Conservation (phyloP, 2,888 invertebrate genomes). For the Eupeodes luniger region DNA sequence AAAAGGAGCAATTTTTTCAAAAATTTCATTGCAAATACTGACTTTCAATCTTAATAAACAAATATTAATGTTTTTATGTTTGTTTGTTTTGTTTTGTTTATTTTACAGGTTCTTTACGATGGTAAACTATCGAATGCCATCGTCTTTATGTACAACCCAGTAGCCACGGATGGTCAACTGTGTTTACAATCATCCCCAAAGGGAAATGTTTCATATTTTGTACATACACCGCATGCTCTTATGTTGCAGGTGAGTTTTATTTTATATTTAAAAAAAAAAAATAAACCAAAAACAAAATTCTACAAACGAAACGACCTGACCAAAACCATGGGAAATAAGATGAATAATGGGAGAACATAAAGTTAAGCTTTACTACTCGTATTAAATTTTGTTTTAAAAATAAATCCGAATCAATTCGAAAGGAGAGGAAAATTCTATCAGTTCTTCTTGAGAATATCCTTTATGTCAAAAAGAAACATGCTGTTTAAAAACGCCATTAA, state of each 20-base stretch:
- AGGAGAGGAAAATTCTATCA: neutral
- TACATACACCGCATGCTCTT: slow-evolving; percentile 99
- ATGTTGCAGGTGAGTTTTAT: slow-evolving; percentile 94
- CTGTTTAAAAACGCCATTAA: no score
- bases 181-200: slow-evolving; percentile 99
- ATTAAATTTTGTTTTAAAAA: slow-evolving; percentile 3
- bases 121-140: slow-evolving; percentile 98
- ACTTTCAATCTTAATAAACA: slow-evolving; percentile 52
- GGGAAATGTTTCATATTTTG: slow-evolving; percentile 98
- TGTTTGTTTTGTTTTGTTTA: slow-evolving; percentile 30
- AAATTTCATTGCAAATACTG: slow-evolving; percentile 18
- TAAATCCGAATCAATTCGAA: neutral
- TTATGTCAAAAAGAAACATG: no score
- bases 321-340: no score
- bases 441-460: neutral
- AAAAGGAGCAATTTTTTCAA: slow-evolving; percentile 43
- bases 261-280: slow-evolving; percentile 5
- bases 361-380: neutral
- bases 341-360: slow-evolving; percentile 21
- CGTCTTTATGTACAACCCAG: slow-evolving; percentile 99
- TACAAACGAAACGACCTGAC: no score
- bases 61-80: slow-evolving; percentile 18
- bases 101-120: slow-evolving; percentile 95
- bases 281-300: neutral
- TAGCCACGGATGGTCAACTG: slow-evolving; percentile 99